These are phyloP conservation scores for Toxonevra muliebris DNA, from an alignment of 2,888 invertebrate species.

Conservation along the genomic window DNA sequence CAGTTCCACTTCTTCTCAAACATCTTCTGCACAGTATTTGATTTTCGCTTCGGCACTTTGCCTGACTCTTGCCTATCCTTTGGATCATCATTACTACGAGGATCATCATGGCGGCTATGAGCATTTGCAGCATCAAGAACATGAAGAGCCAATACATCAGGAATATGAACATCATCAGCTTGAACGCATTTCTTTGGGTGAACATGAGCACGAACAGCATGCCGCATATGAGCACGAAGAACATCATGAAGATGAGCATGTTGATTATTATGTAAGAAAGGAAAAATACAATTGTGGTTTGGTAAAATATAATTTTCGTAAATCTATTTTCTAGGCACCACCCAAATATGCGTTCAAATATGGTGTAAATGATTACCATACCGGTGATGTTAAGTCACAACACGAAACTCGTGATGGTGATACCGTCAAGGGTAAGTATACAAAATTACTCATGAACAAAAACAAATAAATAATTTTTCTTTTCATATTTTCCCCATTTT, in stretches of 20 bases:
- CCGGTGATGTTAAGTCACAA: slow-evolving; percentile 72
- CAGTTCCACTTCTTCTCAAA: not conserved
- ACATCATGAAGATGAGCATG: slow-evolving; percentile 67
- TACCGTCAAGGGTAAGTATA: slow-evolving; percentile 69
- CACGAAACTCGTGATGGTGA: slow-evolving; percentile 73
- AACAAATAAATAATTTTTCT: slow-evolving; percentile 13
- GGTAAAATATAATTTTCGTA: not conserved
- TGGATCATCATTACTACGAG: slow-evolving; percentile 62
- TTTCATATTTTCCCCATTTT: slow-evolving; percentile 25
- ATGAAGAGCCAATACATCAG: slow-evolving; percentile 49
- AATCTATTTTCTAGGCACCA: slow-evolving; percentile 67
- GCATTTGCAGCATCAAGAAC: slow-evolving; percentile 54
- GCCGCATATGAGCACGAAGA: slow-evolving; percentile 57
- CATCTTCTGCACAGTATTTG: slow-evolving; percentile 52
- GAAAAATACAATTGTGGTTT: not conserved
- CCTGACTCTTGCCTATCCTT: slow-evolving; percentile 61
- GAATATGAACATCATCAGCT: slow-evolving; percentile 55
- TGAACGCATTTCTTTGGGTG: slow-evolving; percentile 57
- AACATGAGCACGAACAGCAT: slow-evolving; percentile 50
- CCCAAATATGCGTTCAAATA: slow-evolving; percentile 70
- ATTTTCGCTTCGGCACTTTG: slow-evolving; percentile 63
- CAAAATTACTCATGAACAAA: not conserved
- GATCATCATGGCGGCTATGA: slow-evolving; percentile 54
- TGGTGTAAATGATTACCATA: slow-evolving; percentile 68
- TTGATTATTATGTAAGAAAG: slow-evolving; percentile 72